Conservation (phyloP, 2,888 invertebrate species). For the Nephrotoma flavescens region DNA sequence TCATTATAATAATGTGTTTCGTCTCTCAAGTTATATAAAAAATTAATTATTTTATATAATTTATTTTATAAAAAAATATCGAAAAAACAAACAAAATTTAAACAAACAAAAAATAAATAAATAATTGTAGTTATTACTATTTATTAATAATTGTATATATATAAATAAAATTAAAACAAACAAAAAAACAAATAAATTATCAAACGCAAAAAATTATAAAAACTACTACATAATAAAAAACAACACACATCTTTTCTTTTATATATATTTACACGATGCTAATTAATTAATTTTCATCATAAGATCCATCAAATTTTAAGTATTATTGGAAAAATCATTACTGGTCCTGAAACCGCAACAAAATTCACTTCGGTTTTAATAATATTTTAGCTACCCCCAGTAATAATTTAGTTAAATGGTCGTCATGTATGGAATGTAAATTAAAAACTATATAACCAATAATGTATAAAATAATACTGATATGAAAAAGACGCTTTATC, state of each 20-base stretch:
- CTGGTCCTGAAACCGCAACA: not conserved
- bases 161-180: slow-evolving; percentile 4
- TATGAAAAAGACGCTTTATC: not conserved
- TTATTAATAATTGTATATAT: slow-evolving; percentile 1
- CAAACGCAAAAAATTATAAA: not conserved
- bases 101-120: not conserved
- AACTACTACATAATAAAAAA: not conserved
- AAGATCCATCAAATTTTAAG: not conserved
- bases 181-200: slow-evolving; percentile 4
- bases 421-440: not conserved
- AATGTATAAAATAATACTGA: not conserved
- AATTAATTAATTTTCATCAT: not conserved
- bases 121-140: not conserved
- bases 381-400: not conserved
- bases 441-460: not conserved
- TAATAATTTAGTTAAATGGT: not conserved
- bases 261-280: not conserved
- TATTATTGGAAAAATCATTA: not conserved
- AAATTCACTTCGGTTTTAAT: not conserved
- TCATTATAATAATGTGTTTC: not conserved
- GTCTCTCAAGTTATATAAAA: not conserved
- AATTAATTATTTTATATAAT: not conserved
- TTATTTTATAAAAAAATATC: not conserved
- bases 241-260: not conserved
- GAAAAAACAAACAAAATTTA: not conserved